Percentiles rank a stretch among this genome's conserved stretches.
Evolutionary conservation across 1,140 invertebrate species (phyloP).

Genomic region (Vollenhovia emeryi): DNA sequence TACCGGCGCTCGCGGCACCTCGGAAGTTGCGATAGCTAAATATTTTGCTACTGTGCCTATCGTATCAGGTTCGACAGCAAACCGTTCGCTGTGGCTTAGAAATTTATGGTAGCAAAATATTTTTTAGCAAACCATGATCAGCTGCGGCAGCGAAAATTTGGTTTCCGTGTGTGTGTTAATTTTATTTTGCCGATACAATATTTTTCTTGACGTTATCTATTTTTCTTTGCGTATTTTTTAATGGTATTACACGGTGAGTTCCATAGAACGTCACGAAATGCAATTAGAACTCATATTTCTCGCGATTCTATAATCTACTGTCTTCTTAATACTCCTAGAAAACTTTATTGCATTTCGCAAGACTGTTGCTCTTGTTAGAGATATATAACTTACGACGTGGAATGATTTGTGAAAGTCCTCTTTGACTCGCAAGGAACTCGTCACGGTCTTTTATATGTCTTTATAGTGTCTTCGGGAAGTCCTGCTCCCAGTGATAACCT

Average conservation of each 20-base stretch:
- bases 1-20: too few species aligned
- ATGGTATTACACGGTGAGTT: neutral
- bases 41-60: too few species aligned
- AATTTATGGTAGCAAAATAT: too few species aligned
- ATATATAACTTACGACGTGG: neutral
- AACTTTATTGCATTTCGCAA: neutral
- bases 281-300: neutral
- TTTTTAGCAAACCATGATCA: too few species aligned
- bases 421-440: neutral
- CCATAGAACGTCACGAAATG: neutral
- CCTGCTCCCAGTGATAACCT: neutral
- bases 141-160: too few species aligned
- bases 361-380: neutral
- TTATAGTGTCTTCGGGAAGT: neutral
- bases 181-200: neutral
- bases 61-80: too few species aligned
- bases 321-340: too few species aligned
- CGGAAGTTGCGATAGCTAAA: too few species aligned
- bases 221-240: neutral
- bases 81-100: too few species aligned
- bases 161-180: neutral
- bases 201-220: neutral
- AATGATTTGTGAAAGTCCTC: constrained; percentile 13
- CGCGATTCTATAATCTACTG: too few species aligned
- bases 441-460: neutral